Conservation (phyloP, 2,113 vertebrate species). For the Centropristis striata region DNA sequence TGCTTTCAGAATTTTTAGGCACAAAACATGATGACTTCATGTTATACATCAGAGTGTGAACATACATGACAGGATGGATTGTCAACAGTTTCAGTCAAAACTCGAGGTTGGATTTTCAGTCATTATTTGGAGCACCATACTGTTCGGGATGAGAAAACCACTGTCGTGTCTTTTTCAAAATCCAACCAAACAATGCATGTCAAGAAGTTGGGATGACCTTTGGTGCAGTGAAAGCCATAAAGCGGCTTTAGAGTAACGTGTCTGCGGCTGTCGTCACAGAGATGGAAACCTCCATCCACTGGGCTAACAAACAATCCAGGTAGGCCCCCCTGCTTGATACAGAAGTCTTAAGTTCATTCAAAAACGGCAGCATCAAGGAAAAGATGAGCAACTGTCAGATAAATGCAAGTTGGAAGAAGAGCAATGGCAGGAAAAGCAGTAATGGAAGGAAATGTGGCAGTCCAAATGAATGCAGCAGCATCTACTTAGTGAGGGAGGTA, state of each 20-base stretch:
- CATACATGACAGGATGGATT: conserved; percentile 28
- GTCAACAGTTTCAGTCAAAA: conserved; percentile 50
- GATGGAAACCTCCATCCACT: conserved; percentile 82
- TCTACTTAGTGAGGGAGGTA: conserved; percentile 32
- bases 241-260: conserved; percentile 65
- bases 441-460: conserved; percentile 31
- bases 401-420: conserved; percentile 27
- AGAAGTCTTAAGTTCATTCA: conserved; percentile 76
- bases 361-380: conserved; percentile 60
- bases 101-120: conserved; percentile 55
- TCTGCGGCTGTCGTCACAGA: conserved; percentile 79
- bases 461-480: conserved; percentile 1
- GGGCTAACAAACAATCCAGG: conserved; percentile 84
- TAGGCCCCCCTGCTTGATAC: conserved; percentile 82
- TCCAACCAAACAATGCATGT: conserved; percentile 67
- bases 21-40: conserved; percentile 35
- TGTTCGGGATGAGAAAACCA: conserved; percentile 51
- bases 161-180: conserved; percentile 56
- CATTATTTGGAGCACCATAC: conserved; percentile 28
- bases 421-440: conserved; percentile 42
- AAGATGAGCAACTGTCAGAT: conserved; percentile 41
- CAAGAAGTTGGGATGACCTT: conserved; percentile 63
- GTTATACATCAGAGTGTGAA: conserved; percentile 38
- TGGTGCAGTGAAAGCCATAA: conserved; percentile 71
- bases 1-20: conserved; percentile 34